Conservation (phyloP, 2,888 invertebrate genomes). For the Sinopyrophorus schimmeli region DNA sequence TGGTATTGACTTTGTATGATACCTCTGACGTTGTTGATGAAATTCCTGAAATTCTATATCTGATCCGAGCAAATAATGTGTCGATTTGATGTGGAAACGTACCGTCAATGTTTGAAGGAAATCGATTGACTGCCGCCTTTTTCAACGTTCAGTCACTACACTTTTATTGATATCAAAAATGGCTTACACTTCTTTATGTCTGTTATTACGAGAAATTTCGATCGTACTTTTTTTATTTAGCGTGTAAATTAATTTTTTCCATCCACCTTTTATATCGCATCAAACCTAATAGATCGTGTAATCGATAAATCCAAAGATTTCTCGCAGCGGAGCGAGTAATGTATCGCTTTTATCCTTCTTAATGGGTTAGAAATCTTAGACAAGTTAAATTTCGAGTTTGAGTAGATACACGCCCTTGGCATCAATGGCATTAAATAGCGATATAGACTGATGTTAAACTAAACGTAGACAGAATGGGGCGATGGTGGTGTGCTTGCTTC, state of each 20-base stretch:
- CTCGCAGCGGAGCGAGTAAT: no score
- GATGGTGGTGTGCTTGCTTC: no score
- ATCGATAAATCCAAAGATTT: no score
- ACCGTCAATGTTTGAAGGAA: constrained; percentile 22
- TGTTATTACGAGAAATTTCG: no score
- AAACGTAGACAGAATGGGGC: constrained; percentile 1
- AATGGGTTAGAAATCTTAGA: constrained; percentile 2
- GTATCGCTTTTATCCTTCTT: no score
- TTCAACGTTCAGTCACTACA: constrained; percentile 8
- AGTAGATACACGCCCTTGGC: constrained; percentile 1
- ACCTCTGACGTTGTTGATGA: constrained; percentile 30
- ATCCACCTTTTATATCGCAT: no score
- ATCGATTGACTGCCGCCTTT: constrained; percentile 18
- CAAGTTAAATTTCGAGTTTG: neutral
- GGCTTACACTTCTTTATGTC: constrained; percentile 5
- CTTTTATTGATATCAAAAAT: constrained; percentile 17
- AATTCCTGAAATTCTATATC: constrained; percentile 31
- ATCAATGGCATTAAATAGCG: constrained; percentile 1
- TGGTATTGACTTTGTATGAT: constrained; percentile 34
- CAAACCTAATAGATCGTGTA: no score
- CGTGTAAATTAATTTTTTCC: no score
- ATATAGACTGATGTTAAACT: constrained; percentile 4
- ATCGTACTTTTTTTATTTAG: no score
- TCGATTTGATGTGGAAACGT: constrained; percentile 29
- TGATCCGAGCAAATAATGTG: constrained; percentile 30